Conservation (phyloP, 2,797 vertebrate species). For the Lepidocolaptes lacrymiger region DNA sequence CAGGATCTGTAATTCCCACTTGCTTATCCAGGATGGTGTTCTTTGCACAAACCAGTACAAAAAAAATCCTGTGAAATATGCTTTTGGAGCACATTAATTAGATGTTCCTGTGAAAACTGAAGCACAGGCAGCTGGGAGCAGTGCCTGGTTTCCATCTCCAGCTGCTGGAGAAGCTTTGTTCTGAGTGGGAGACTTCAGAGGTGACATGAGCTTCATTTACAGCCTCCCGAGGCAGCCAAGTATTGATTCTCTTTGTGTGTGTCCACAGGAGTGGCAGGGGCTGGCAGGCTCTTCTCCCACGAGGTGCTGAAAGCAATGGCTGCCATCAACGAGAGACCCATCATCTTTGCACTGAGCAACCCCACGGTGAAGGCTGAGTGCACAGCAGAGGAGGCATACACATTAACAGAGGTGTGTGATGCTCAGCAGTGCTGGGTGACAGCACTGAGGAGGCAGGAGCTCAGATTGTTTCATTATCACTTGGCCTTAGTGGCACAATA, state of each 20-base stretch:
- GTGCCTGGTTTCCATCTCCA: background rate
- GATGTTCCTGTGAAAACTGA: background rate
- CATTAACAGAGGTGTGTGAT: slow-evolving; percentile 82
- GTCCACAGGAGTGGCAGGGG: slow-evolving; percentile 89
- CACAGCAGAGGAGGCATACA: slow-evolving; percentile 94
- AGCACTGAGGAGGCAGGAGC: rapidly evolving
- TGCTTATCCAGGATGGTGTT: background rate
- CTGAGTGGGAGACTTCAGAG: background rate
- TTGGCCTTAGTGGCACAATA: rapidly evolving
- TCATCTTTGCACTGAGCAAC: slow-evolving; percentile 96
- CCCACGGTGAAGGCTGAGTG: slow-evolving; percentile 93
- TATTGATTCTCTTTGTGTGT: rapidly evolving
- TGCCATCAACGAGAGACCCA: slow-evolving; percentile 86
- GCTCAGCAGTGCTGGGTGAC: rapidly evolving
- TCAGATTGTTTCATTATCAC: rapidly evolving
- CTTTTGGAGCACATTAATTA: background rate
- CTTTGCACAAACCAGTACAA: background rate
- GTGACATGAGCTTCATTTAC: rapidly evolving
- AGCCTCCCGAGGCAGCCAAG: background rate
- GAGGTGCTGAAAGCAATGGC: slow-evolving; percentile 90
- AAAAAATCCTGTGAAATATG: rapidly evolving
- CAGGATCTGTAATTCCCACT: background rate
- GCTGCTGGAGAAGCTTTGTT: background rate
- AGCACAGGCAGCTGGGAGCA: background rate
- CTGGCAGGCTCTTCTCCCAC: slow-evolving; percentile 89